Base-by-base conservation (phyloP, 2,888 invertebrate genomes). In the Augochlorella aurata region DNA sequence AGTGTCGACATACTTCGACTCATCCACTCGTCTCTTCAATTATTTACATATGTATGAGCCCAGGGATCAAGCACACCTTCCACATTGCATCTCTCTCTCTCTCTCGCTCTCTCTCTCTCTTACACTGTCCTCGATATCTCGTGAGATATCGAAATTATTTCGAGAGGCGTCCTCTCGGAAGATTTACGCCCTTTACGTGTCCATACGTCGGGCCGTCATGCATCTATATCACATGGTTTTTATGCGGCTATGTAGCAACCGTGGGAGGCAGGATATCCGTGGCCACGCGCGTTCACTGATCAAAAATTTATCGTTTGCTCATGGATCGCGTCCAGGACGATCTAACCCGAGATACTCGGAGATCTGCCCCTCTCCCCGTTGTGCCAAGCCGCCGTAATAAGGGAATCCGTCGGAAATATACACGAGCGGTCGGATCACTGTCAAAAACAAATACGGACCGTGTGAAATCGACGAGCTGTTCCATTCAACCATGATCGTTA, bases 371-470 rank as follows among this genome's bases (percentile, higher is more conserved):
- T 58, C 54, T 3, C 14, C 24, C 24, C 24, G 58, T 24, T 14
- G 24, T 73, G 72, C 77, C 49, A 80, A 75, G 72, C 79, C 49
- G 83, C 78, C 86, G 29, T 87, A 83, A 73, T 71, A 79, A 83
- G 86, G 81, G 81, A 68, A 78, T 87, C 87, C 78, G 78, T 77
- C 79, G 58, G 75, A 73, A 88, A 87, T 38, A 80, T 81, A 84
- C 81, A 73, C 63, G 38, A 38, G 66, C 61, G 75, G 79, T 67
- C 75, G 86, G 85, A 87, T 92, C 92, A 91, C 92, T 92, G 92
- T 92, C 90, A 89, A 91, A 87, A 89, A 88, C 86, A 83, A 92
- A 84, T 72, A 83, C 75, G 67, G 18, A 72, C 76, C 77, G 72
- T 76, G 80, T 85, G 74, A 86, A 87, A 83, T 61, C 76, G 24